Percentiles rank a stretch among this genome's conserved stretches.
Evolutionary conservation across 2,888 invertebrate species (phyloP).

Genomic region (Mesorhabditis sp.): DNA sequence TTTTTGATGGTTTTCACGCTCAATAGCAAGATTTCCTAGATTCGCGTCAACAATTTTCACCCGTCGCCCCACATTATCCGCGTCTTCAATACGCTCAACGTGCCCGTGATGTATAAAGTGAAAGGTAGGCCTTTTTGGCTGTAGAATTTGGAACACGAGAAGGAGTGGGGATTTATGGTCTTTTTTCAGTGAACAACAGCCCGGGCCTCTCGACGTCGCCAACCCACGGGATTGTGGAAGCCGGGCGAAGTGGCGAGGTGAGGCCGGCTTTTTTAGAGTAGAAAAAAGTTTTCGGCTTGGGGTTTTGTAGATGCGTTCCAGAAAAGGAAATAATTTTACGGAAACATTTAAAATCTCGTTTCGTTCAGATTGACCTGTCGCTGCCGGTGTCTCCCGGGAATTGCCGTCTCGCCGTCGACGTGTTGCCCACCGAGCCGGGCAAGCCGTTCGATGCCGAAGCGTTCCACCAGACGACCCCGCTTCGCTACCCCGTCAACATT

Average conservation of each 20-base stretch:
- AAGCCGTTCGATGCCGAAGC: too few relatives aligned
- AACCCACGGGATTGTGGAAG: not conserved
- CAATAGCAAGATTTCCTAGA: not conserved
- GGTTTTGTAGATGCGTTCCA: too few relatives aligned
- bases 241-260: not conserved
- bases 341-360: not conserved
- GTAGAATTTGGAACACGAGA: too few relatives aligned
- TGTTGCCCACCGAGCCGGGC: not conserved
- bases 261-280: not conserved
- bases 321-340: too few relatives aligned
- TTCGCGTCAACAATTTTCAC: slow-evolving; percentile 4
- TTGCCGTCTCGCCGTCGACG: not conserved
- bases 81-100: not conserved
- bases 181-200: not conserved
- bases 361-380: not conserved
- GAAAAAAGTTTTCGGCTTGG: too few relatives aligned
- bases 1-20: not conserved
- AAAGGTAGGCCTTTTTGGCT: not conserved
- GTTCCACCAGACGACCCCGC: too few relatives aligned
- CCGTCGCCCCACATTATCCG: not conserved
- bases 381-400: not conserved
- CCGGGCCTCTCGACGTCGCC: not conserved
- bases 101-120: not conserved
- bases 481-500: too few relatives aligned
- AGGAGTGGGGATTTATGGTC: not conserved